phyloP scores from a whole-genome alignment of 2,888 invertebrate genomes.

The Andricus curvator region DNA sequence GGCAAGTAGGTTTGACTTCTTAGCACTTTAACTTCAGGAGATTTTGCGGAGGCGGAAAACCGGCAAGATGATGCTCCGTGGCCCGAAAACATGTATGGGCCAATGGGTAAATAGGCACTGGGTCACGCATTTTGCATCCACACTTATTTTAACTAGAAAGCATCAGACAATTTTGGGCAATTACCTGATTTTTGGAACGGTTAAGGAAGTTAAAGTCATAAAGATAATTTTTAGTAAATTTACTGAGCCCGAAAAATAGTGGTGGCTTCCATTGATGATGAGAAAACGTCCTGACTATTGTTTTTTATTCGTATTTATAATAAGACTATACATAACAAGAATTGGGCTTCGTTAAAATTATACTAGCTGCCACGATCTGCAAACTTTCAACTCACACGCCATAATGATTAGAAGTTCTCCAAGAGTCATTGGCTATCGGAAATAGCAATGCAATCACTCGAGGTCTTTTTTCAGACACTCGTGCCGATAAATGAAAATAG shows the following conservation, averaged over 20 bases:
- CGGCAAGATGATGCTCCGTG: slow-evolving; percentile 44
- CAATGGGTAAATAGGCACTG: slow-evolving; percentile 58
- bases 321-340: not conserved
- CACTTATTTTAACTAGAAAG: slow-evolving; percentile 2
- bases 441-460: slow-evolving; percentile 16
- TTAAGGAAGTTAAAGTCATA: not conserved
- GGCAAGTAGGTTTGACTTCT: slow-evolving; percentile 26
- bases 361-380: not conserved
- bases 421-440: slow-evolving; percentile 14
- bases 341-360: not conserved
- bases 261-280: not conserved
- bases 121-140: slow-evolving; percentile 26
- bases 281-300: not conserved
- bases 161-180: not conserved
- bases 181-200: no score
- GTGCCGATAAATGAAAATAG: not conserved
- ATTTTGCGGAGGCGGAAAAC: not conserved
- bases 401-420: not conserved
- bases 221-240: no score
- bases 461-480: not conserved
- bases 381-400: not conserved
- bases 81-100: slow-evolving; percentile 57
- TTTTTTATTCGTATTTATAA: not conserved
- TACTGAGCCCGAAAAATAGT: not conserved
- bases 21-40: not conserved